These are phyloP conservation scores for Serrognathus titanus DNA, from an alignment of 2,888 invertebrate species.

Conservation along the genomic window DNA sequence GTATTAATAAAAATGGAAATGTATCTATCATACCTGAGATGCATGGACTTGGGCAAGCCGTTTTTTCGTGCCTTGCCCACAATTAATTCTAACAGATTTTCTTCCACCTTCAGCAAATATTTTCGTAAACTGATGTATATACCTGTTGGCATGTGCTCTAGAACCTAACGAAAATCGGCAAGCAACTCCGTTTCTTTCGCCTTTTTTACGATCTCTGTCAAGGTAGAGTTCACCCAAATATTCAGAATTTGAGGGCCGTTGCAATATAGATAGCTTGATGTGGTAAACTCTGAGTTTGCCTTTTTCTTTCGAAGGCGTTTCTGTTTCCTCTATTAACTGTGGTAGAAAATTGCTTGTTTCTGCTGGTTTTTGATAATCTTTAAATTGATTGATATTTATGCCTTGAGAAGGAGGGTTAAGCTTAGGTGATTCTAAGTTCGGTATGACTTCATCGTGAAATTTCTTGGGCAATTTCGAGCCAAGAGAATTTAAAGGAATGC, in stretches of 20 bases:
- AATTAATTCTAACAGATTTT: conserved; percentile 85
- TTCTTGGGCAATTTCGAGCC: conserved; percentile 56
- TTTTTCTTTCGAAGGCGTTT: conserved; percentile 56
- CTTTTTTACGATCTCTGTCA: conserved; percentile 64
- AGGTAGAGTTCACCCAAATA: conserved; percentile 88
- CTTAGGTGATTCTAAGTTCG: conserved; percentile 59
- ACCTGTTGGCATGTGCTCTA: conserved; percentile 69
- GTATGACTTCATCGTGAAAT: conserved; percentile 56
- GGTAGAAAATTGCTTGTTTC: conserved; percentile 55
- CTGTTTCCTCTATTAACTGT: conserved; percentile 83
- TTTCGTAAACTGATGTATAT: conserved; percentile 91
- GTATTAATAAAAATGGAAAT: neutral
- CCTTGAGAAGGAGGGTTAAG: conserved; percentile 54
- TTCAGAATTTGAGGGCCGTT: conserved; percentile 83
- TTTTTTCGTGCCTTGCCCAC: conserved; percentile 55
- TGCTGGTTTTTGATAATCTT: conserved; percentile 48
- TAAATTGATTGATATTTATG: conserved; percentile 44
- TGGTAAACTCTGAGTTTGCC: conserved; percentile 59
- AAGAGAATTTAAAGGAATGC: conserved; percentile 32
- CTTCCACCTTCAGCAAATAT: conserved; percentile 93
- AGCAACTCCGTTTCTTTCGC: conserved; percentile 66
- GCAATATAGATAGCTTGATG: conserved; percentile 82
- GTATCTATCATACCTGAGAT: conserved; percentile 32
- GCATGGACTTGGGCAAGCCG: conserved; percentile 38
- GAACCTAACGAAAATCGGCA: conserved; percentile 73